Percentiles rank a stretch among this genome's conserved stretches.
phyloP scores from a whole-genome alignment of 2,888 invertebrate species.

The Nephrocerus scutellatus region DNA sequence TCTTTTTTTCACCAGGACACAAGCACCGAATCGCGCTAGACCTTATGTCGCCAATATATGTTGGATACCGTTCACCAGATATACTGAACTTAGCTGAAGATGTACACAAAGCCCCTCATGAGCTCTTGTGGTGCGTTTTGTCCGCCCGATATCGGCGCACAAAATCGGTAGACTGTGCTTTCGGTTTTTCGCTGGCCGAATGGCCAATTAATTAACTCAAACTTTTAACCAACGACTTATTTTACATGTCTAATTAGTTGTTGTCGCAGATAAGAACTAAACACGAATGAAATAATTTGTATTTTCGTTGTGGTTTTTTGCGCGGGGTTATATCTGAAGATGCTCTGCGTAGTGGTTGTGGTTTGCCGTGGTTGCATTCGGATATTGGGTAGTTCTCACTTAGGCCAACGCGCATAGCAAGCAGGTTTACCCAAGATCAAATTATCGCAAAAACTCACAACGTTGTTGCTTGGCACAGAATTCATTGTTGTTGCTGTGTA shows the following conservation, averaged over 20 bases:
- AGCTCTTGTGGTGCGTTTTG: background rate
- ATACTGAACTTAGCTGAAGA: too few relatives aligned
- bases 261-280: conserved; percentile 25
- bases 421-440: too few relatives aligned
- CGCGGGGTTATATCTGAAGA: background rate
- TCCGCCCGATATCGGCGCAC: background rate
- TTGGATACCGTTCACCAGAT: too few relatives aligned
- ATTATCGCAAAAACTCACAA: too few relatives aligned
- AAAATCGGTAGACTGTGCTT: too few relatives aligned
- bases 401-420: too few relatives aligned
- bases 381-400: too few relatives aligned
- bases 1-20: too few relatives aligned
- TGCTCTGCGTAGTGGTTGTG: conserved; percentile 1
- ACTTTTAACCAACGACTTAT: conserved; percentile 30
- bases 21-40: conserved; percentile 4
- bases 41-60: conserved; percentile 13
- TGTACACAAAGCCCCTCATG: background rate
- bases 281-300: conserved; percentile 23
- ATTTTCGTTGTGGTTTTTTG: conserved; percentile 11
- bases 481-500: too few relatives aligned
- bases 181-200: too few relatives aligned
- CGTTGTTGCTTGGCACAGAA: too few relatives aligned
- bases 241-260: conserved; percentile 34
- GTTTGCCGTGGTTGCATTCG: background rate
- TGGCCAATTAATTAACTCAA: conserved; percentile 30